phyloP scores from a whole-genome alignment of 2,113 vertebrate genomes.

The Paralichthys olivaceus region DNA sequence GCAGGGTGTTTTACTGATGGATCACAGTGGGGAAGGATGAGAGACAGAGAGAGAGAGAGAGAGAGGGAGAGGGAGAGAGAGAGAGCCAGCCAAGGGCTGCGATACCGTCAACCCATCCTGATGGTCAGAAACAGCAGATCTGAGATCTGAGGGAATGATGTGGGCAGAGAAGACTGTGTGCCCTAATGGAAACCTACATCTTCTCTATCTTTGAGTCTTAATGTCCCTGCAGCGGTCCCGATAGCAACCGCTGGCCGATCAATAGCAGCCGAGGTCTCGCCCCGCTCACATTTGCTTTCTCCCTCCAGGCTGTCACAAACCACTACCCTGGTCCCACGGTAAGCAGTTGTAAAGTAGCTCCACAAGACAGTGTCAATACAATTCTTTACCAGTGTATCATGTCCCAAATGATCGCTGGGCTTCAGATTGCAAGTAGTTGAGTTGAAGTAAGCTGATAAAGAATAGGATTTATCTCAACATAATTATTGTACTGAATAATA shows the following conservation, averaged over 20 bases:
- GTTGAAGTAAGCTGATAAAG: too few relatives aligned
- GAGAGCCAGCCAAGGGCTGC: neutral
- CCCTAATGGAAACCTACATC: slow-evolving; percentile 50
- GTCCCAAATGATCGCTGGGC: neutral
- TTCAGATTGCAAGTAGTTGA: neutral
- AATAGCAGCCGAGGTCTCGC: slow-evolving; percentile 29
- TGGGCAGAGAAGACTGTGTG: slow-evolving; percentile 16
- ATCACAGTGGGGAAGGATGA: slow-evolving; percentile 32
- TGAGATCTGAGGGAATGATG: slow-evolving; percentile 55
- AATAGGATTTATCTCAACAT: neutral
- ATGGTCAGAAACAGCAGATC: slow-evolving; percentile 62
- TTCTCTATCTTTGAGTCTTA: slow-evolving; percentile 38
- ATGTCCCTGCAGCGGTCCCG: slow-evolving; percentile 44
- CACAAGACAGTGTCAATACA: neutral
- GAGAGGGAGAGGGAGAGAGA: neutral
- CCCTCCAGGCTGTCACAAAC: slow-evolving; percentile 23
- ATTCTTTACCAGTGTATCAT: neutral
- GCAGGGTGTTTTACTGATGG: slow-evolving; percentile 59
- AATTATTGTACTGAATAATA: neutral
- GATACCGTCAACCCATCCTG: slow-evolving; percentile 30
- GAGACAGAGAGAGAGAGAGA: neutral
- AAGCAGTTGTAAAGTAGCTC: slow-evolving; percentile 20
- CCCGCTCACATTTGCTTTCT: slow-evolving; percentile 16
- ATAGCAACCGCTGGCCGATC: slow-evolving; percentile 41
- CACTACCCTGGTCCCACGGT: slow-evolving; percentile 18